Evolutionary conservation across 1,140 invertebrate genomes (phyloP).

Genomic region (Drosophila tani): DNA sequence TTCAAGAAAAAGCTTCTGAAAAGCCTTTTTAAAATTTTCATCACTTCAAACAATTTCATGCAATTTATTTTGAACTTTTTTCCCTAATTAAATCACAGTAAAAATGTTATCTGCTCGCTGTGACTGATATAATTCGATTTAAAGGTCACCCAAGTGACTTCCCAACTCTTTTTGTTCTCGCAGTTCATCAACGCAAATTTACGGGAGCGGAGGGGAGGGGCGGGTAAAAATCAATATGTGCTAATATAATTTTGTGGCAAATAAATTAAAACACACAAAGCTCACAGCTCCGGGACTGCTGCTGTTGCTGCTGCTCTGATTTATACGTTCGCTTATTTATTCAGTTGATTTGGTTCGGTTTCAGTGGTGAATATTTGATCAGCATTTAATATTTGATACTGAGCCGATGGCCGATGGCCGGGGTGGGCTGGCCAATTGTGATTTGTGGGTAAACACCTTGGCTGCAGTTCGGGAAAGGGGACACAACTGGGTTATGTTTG

Average conservation of each 20-base stretch:
- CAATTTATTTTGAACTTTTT: neutral
- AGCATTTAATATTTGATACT: conserved; percentile 55
- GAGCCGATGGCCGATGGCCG: too few species aligned
- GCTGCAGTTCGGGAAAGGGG: conserved; percentile 10
- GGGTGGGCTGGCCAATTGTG: conserved; percentile 7
- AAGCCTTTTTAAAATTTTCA: neutral
- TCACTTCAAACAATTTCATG: too few species aligned
- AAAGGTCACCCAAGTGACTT: conserved; percentile 38
- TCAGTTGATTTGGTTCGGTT: conserved; percentile 27
- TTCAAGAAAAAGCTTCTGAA: neutral
- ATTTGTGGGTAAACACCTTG: conserved; percentile 21
- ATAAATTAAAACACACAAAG: conserved; percentile 51
- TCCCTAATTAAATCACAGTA: conserved; percentile 35
- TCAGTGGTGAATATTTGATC: conserved; percentile 47
- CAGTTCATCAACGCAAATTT: conserved; percentile 58
- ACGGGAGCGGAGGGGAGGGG: conserved; percentile 7
- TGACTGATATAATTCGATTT: conserved; percentile 38
- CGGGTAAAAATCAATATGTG: conserved; percentile 72
- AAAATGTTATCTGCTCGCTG: conserved; percentile 19
- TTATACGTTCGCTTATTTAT: conserved; percentile 45
- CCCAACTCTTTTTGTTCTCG: conserved; percentile 25
- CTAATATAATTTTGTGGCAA: conserved; percentile 72
- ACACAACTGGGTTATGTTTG: conserved; percentile 72
- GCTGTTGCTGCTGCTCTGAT: conserved; percentile 5
- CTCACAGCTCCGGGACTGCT: neutral